phyloP scores from a whole-genome alignment of 1,140 invertebrate genomes.

The Wiebesia pumilae region DNA sequence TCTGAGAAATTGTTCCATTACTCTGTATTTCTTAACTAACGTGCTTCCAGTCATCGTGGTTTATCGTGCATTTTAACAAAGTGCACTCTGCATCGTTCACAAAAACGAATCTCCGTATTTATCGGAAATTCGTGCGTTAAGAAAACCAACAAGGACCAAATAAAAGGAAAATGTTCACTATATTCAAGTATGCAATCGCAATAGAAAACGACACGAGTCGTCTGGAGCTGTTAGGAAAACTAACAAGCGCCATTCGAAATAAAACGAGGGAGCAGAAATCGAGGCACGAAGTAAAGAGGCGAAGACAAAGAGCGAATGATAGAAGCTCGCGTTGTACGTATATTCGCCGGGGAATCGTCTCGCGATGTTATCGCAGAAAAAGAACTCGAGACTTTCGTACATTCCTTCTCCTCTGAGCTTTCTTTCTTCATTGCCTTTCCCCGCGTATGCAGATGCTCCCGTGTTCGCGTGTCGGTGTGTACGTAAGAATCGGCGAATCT shows the following conservation, averaged over 20 bases:
- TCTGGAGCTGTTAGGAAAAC: not conserved
- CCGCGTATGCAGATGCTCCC: not conserved
- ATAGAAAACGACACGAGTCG: slow-evolving; percentile 1
- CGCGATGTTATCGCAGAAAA: not conserved
- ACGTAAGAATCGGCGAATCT: not conserved
- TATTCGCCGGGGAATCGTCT: not conserved
- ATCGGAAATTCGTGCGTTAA: no score
- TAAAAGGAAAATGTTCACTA: not conserved
- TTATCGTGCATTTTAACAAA: no score
- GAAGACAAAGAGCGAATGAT: not conserved
- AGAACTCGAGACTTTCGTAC: not conserved
- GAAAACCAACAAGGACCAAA: no score
- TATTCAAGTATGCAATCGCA: not conserved
- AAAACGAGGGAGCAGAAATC: not conserved
- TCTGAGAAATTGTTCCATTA: no score
- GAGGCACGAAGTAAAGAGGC: not conserved
- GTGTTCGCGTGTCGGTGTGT: not conserved
- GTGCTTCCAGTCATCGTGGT: no score
- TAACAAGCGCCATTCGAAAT: not conserved
- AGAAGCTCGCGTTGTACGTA: not conserved
- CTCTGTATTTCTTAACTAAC: no score
- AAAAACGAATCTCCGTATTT: no score
- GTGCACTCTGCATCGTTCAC: no score
- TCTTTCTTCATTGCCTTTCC: not conserved
- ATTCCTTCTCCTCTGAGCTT: not conserved